Conservation (phyloP, 2,888 invertebrate species). For the Chirona hameri region DNA sequence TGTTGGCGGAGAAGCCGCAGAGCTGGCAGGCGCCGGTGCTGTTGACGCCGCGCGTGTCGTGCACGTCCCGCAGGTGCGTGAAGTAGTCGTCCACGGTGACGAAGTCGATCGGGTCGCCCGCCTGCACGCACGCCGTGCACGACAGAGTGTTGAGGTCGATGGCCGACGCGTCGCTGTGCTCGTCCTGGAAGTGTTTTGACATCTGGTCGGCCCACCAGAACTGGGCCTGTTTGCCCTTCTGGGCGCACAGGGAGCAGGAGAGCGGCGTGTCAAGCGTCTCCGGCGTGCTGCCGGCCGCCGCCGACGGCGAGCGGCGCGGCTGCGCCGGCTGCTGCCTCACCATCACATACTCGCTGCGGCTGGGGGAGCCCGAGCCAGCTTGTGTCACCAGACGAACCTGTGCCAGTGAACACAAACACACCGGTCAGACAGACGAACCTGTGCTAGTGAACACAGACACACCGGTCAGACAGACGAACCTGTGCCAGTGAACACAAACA, state of each 20-base stretch:
- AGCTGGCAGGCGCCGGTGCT: conserved; percentile 34
- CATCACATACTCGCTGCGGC: background rate
- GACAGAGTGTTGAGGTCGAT: conserved; percentile 12
- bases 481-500: background rate
- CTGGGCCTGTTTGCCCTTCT: background rate
- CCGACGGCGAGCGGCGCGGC: too few relatives aligned
- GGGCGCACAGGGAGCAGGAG: conserved; percentile 26
- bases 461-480: background rate
- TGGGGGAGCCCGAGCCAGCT: background rate
- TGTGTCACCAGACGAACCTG: conserved; percentile 13
- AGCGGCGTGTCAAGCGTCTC: conserved; percentile 1
- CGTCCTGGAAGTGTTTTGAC: background rate
- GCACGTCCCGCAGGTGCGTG: conserved; percentile 34
- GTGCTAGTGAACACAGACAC: background rate
- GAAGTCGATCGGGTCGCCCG: conserved; percentile 1
- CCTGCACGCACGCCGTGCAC: background rate
- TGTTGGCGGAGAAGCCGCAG: conserved; percentile 35
- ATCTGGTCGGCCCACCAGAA: conserved; percentile 28
- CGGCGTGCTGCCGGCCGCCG: background rate
- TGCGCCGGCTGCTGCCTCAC: background rate
- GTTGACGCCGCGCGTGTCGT: conserved; percentile 28
- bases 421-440: background rate
- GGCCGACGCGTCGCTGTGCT: conserved; percentile 7
- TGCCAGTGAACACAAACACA: background rate
- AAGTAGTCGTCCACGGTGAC: conserved; percentile 10